Percentiles rank a stretch among this genome's conserved stretches.
Evolutionary conservation across 2,797 vertebrate genomes (phyloP).

Genomic region (Mionectes olivaceus): DNA sequence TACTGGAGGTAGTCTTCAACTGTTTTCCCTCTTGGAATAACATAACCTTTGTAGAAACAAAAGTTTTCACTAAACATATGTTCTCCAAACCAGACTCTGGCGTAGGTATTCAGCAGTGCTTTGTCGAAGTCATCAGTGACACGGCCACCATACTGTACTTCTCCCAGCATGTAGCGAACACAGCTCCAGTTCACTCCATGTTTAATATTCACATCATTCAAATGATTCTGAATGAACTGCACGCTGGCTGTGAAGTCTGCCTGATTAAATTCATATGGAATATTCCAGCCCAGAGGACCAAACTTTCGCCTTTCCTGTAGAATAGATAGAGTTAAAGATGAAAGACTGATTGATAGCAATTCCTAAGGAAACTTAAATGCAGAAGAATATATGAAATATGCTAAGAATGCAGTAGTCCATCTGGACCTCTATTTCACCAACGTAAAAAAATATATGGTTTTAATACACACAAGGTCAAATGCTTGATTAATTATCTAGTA

Average conservation of each 20-base stretch:
- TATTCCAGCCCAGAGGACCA: constrained; percentile 88
- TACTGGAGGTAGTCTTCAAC: constrained; percentile 82
- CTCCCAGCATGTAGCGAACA: constrained; percentile 86
- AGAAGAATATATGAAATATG: neutral
- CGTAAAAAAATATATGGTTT: neutral
- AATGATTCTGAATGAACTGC: constrained; percentile 88
- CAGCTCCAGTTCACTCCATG: constrained; percentile 86
- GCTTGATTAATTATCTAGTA: neutral
- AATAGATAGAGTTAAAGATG: neutral
- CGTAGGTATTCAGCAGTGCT: constrained; percentile 83
- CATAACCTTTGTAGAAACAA: constrained; percentile 85
- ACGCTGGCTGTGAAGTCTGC: constrained; percentile 86
- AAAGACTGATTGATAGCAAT: neutral
- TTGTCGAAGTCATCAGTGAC: constrained; percentile 89
- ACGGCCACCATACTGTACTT: constrained; percentile 87
- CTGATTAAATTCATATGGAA: constrained; percentile 90
- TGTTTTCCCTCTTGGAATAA: constrained; percentile 77
- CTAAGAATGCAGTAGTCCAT: neutral
- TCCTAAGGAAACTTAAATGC: neutral
- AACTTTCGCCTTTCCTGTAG: constrained; percentile 87
- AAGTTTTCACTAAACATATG: constrained; percentile 82
- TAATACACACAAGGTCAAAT: neutral
- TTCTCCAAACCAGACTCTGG: constrained; percentile 87
- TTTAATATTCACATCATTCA: constrained; percentile 80
- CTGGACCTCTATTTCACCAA: neutral